These are phyloP conservation scores for Cebus imitator DNA, from an alignment of 2,113 vertebrate genomes.

Conservation along the genomic window DNA sequence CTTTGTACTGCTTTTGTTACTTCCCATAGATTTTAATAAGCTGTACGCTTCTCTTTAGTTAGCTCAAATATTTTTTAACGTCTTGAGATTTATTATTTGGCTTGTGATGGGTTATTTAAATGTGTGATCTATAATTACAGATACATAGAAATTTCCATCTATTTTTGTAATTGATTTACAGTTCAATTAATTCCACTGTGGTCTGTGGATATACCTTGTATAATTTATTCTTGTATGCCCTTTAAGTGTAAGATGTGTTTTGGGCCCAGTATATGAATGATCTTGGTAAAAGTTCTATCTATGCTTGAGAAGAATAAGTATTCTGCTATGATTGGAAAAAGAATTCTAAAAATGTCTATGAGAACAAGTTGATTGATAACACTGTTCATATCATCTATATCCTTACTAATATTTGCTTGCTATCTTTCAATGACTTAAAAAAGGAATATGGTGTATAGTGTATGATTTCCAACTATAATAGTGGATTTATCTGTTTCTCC, in stretches of 20 bases:
- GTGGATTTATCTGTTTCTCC: background rate
- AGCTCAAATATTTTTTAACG: background rate
- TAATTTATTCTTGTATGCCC: background rate
- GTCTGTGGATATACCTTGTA: background rate
- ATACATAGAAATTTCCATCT: background rate
- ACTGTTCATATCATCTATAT: background rate
- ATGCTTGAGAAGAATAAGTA: background rate
- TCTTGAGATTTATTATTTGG: background rate
- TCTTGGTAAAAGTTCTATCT: background rate
- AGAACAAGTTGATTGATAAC: background rate
- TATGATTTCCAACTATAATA: background rate
- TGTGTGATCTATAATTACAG: background rate
- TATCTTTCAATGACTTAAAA: background rate
- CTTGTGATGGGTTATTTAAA: background rate
- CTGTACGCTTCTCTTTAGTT: background rate
- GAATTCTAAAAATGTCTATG: background rate
- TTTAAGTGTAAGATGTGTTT: background rate
- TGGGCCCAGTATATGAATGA: background rate
- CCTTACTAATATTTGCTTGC: background rate
- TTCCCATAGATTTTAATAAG: background rate
- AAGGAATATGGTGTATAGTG: background rate
- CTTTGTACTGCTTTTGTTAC: background rate
- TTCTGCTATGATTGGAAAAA: background rate
- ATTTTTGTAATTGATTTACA: background rate
- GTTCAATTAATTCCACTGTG: background rate